Evolutionary conservation across 2,113 vertebrate species (phyloP).

Genomic region (Silurus meridionalis): DNA sequence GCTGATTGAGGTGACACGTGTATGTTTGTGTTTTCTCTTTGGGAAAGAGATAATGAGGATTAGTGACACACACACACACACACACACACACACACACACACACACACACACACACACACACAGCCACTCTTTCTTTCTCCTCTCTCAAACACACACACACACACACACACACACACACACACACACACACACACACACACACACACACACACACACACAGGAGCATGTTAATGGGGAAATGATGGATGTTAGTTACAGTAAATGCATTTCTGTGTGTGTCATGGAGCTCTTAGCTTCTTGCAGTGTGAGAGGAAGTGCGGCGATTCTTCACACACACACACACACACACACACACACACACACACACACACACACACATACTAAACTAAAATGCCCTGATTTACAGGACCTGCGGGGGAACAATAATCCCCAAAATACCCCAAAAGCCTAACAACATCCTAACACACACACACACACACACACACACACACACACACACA

Average conservation of each 20-base stretch:
- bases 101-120: constrained; percentile 19
- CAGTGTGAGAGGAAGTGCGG: constrained; percentile 74
- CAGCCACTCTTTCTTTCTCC: constrained; percentile 23
- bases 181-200: constrained; percentile 44
- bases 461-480: background rate
- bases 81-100: background rate
- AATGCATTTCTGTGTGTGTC: constrained; percentile 96
- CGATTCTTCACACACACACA: constrained; percentile 73
- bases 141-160: constrained; percentile 24
- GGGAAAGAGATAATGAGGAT: constrained; percentile 58
- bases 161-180: constrained; percentile 33
- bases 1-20: constrained; percentile 53
- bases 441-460: background rate
- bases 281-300: constrained; percentile 70
- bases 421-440: constrained; percentile 73
- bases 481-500: background rate
- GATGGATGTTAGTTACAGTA: constrained; percentile 99
- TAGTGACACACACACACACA: constrained; percentile 26
- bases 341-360: constrained; percentile 19
- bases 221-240: constrained; percentile 99
- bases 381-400: constrained; percentile 92
- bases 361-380: constrained; percentile 14
- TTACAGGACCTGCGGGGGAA: constrained; percentile 86
- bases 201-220: constrained; percentile 83
- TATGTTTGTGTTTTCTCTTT: constrained; percentile 58